Evolutionary conservation across 1,140 invertebrate genomes (phyloP), one percentile per base, ranked within the genome.

Genomic region (Saccostrea glomerata): DNA sequence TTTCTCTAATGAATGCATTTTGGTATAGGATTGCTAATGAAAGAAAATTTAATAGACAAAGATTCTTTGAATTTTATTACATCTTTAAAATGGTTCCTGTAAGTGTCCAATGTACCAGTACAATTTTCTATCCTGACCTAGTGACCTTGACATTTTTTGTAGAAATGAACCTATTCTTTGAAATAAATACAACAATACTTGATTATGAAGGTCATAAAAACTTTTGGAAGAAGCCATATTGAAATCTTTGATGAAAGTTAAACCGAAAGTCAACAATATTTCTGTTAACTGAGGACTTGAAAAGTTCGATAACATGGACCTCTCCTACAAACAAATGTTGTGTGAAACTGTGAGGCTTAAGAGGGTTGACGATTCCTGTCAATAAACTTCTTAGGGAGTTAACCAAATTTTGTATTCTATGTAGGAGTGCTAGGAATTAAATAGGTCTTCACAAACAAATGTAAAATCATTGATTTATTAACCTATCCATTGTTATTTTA

Each of bases 331-430:
- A 25, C 70, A 77, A 77, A 30, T 25, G 13, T 77, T 30, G 23
- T 77, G 30, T 77, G 70, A 77, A 36, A 77, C 25, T 77, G 23
- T 77, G 13, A 36, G 15, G 12, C 70, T 36, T 25, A 30, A 30
- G 25, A 77, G 23, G 30, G 70, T 77, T 77, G 30, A 36, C 25
- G 30, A 13, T 13, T 36, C 25, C 15, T 36, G 70, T 77, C 25
- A 77, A 77, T 77, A 77, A 77, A 77, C 30, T 77, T 5, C 25
- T 13, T 77, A 36, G 25, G 70, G 70, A 77, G 70, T 77, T 77
- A 77, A 36, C 70, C 70, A 77, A 77, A 77, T 77, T 77, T 30
- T 36, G 30, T 25, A 25, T 6, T 11, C 30, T 30, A 36, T 77
- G 70, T 30, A 36, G 12, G 70, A 77, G 25, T 77, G 70, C 20